A percentile compares a stretch with the other conserved stretches of the same genome.
phyloP scores from a whole-genome alignment of 2,797 vertebrate species.

The Lerista edwardsae region DNA sequence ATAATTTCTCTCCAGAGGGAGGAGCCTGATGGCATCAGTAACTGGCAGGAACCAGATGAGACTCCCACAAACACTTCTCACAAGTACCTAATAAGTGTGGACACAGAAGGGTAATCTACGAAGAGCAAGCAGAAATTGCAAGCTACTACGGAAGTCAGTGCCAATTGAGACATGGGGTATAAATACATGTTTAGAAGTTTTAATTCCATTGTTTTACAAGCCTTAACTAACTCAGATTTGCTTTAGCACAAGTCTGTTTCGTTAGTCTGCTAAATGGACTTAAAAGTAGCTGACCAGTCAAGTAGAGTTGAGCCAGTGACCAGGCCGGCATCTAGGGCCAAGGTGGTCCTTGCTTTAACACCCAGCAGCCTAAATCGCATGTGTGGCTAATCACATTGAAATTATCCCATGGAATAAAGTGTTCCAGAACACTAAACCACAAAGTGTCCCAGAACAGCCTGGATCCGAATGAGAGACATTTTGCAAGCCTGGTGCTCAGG shows the following conservation, averaged over 20 bases:
- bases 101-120: too few relatives aligned
- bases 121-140: too few relatives aligned
- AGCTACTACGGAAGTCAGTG: too few relatives aligned
- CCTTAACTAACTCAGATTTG: not conserved
- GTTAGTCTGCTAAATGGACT: not conserved
- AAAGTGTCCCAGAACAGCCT: constrained; percentile 11
- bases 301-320: not conserved
- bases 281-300: not conserved
- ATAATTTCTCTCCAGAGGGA: too few relatives aligned
- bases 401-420: not conserved
- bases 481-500: constrained; percentile 22
- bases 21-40: too few relatives aligned
- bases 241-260: not conserved
- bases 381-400: constrained; percentile 1
- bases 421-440: too few relatives aligned
- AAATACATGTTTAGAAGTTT: too few relatives aligned
- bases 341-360: not conserved
- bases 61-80: too few relatives aligned
- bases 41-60: too few relatives aligned
- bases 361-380: not conserved
- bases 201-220: too few relatives aligned
- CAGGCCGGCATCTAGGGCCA: not conserved
- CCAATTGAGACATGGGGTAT: too few relatives aligned
- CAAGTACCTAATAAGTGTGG: too few relatives aligned
- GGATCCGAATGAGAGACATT: not conserved